Conservation (phyloP, 2,888 invertebrate species). For the Oligia strigilis region DNA sequence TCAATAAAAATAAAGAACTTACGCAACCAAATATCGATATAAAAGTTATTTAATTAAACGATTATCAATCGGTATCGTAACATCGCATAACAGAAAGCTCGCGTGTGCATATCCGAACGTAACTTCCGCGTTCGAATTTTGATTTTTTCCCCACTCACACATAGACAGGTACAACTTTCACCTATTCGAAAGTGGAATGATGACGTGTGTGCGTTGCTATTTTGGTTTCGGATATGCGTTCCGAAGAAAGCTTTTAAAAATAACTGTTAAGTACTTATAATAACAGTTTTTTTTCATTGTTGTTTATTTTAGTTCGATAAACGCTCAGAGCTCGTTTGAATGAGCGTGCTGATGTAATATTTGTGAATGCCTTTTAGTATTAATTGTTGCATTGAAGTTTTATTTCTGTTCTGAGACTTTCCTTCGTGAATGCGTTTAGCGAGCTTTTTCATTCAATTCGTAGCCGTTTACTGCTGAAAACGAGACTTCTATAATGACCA, state of each 20-base stretch:
- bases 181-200: slow-evolving; percentile 74
- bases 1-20: slow-evolving; percentile 33
- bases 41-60: slow-evolving; percentile 60
- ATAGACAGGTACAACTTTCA: slow-evolving; percentile 71
- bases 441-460: background rate
- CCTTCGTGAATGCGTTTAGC: background rate
- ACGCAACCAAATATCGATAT: slow-evolving; percentile 48
- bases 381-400: background rate
- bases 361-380: background rate
- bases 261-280: slow-evolving; percentile 46
- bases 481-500: background rate
- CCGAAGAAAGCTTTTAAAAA: slow-evolving; percentile 69
- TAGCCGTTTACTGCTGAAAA: background rate
- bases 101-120: slow-evolving; percentile 72
- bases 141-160: slow-evolving; percentile 70
- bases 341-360: slow-evolving; percentile 6
- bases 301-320: slow-evolving; percentile 18
- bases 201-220: slow-evolving; percentile 67
- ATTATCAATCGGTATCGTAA: slow-evolving; percentile 67
- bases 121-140: slow-evolving; percentile 77
- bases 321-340: slow-evolving; percentile 34
- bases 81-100: slow-evolving; percentile 71
- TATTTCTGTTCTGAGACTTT: background rate
- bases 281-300: slow-evolving; percentile 14
- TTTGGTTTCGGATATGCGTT: slow-evolving; percentile 65